Conservation (phyloP, 2,888 invertebrate species). For the Cheilosia urbana region DNA sequence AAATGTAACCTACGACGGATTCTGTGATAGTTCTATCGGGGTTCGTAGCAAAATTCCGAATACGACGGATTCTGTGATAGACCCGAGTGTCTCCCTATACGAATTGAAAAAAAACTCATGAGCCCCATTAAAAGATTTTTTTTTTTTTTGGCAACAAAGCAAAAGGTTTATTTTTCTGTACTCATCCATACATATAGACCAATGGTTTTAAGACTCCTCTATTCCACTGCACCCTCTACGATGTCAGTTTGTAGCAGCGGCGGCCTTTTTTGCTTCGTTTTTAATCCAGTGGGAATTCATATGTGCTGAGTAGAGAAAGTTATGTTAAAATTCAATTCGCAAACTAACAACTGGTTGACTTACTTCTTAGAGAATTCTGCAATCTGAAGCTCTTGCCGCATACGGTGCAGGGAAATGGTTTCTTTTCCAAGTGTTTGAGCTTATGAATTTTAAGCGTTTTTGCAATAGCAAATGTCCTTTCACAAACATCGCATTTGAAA, state of each 20-base stretch:
- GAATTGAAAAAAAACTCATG: no score
- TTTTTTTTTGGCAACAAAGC: no score
- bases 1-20: no score
- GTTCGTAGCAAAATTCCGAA: no score
- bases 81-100: no score
- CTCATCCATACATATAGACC: neutral
- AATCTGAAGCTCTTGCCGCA: slow-evolving; percentile 40
- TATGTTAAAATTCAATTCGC: neutral
- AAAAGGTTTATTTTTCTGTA: no score
- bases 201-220: neutral
- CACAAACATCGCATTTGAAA: slow-evolving; percentile 41
- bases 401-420: slow-evolving; percentile 33
- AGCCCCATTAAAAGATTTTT: no score
- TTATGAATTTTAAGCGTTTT: slow-evolving; percentile 42
- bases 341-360: neutral
- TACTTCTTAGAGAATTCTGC: slow-evolving; percentile 34
- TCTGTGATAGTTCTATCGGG: no score
- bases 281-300: slow-evolving; percentile 34
- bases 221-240: neutral
- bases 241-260: slow-evolving; percentile 27
- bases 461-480: slow-evolving; percentile 30
- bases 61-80: no score
- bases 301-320: slow-evolving; percentile 22
- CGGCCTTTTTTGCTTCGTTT: slow-evolving; percentile 14
- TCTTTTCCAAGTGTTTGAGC: slow-evolving; percentile 27